Percentiles rank a stretch among this genome's conserved stretches.
Evolutionary conservation across 2,888 invertebrate species (phyloP).

Genomic region (Stenotaenia linearis): DNA sequence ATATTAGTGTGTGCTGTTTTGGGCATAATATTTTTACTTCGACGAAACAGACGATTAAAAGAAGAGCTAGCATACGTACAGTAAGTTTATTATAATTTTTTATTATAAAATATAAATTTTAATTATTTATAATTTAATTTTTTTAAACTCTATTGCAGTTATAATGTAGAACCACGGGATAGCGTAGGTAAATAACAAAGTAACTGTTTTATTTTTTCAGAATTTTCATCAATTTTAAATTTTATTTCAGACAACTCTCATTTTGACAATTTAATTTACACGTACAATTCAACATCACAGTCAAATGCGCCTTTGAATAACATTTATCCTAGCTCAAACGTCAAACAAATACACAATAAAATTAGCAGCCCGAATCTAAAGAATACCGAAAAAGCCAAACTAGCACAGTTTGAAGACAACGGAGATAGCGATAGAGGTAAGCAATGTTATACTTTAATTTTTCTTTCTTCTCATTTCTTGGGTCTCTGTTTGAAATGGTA

Average conservation of each 20-base stretch:
- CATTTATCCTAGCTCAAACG: slow-evolving; percentile 32
- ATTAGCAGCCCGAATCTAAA: slow-evolving; percentile 31
- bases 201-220: neutral
- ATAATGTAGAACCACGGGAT: slow-evolving; percentile 37
- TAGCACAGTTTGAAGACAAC: slow-evolving; percentile 38
- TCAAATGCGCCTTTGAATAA: slow-evolving; percentile 37
- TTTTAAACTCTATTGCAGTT: too few relatives aligned
- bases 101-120: neutral
- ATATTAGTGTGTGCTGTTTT: slow-evolving; percentile 59
- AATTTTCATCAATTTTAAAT: slow-evolving; percentile 28
- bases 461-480: too few relatives aligned
- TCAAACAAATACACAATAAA: slow-evolving; percentile 38
- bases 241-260: slow-evolving; percentile 65
- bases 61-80: slow-evolving; percentile 82
- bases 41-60: slow-evolving; percentile 73
- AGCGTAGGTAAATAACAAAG: slow-evolving; percentile 53
- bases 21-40: slow-evolving; percentile 69
- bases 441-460: too few relatives aligned
- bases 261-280: slow-evolving; percentile 88
- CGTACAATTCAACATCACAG: slow-evolving; percentile 54
- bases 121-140: too few relatives aligned
- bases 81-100: slow-evolving; percentile 58
- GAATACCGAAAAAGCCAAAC: slow-evolving; percentile 33
- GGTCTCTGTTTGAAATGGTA: too few relatives aligned
- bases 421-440: slow-evolving; percentile 21